Percentiles rank a stretch among this genome's conserved stretches.
phyloP scores from a whole-genome alignment of 2,797 vertebrate species.

The Hirundo rustica region DNA sequence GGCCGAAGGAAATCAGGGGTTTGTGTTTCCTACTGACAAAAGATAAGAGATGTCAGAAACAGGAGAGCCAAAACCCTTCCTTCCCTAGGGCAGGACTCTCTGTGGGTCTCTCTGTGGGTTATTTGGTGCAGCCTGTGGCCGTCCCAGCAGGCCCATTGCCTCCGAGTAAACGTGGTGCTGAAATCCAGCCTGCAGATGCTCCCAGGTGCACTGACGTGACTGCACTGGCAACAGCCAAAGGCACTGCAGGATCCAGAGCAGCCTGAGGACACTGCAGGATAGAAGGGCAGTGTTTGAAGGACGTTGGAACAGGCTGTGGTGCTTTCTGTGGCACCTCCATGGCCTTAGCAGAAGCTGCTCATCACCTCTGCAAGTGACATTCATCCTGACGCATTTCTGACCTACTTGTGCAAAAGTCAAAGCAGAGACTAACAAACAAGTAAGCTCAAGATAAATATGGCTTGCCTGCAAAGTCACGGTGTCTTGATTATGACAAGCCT shows the following conservation, averaged over 20 bases:
- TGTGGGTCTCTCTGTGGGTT: background rate
- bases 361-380: background rate
- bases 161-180: background rate
- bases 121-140: background rate
- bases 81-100: background rate
- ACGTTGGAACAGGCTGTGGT: background rate
- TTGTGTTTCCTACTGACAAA: background rate
- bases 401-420: background rate
- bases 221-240: background rate
- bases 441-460: background rate
- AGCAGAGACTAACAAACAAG: background rate
- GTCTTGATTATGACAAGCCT: background rate
- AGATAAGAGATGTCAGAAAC: background rate
- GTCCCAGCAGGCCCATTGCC: background rate
- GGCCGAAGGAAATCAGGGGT: background rate
- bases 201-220: fast-evolving
- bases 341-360: background rate
- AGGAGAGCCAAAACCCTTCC: background rate
- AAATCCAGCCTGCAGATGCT: background rate
- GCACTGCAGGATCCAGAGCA: background rate
- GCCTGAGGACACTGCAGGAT: background rate
- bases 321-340: background rate
- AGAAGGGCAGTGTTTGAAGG: background rate
- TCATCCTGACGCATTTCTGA: background rate
- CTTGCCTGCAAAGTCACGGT: background rate